These are phyloP conservation scores for Cerceris rybyensis DNA, from an alignment of 2,888 invertebrate species.

Conservation along the genomic window DNA sequence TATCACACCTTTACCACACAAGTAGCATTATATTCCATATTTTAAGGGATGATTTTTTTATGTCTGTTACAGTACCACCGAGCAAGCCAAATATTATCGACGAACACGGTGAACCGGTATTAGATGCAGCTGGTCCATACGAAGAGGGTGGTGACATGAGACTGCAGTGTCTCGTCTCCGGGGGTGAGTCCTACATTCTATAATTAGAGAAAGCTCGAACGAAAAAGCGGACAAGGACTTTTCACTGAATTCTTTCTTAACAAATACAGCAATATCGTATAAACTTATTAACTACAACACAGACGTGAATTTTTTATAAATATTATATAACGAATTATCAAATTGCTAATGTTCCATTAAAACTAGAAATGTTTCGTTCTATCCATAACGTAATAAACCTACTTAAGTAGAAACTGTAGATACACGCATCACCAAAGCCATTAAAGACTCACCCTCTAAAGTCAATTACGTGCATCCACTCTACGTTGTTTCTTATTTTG, in stretches of 20 bases:
- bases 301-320: background rate
- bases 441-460: too few species aligned
- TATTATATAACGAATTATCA: background rate
- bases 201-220: constrained; percentile 17
- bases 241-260: constrained; percentile 3
- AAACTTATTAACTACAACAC: background rate
- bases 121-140: constrained; percentile 88
- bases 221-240: constrained; percentile 12
- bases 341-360: too few species aligned
- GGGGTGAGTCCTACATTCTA: constrained; percentile 84
- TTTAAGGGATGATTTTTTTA: constrained; percentile 10
- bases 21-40: constrained; percentile 43
- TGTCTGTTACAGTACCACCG: constrained; percentile 86
- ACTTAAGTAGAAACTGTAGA: too few species aligned
- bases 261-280: background rate
- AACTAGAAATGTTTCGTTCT: too few species aligned
- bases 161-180: constrained; percentile 89
- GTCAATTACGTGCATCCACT: too few species aligned
- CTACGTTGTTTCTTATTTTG: too few species aligned
- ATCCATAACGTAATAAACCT: too few species aligned
- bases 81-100: constrained; percentile 89
- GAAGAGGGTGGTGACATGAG: constrained; percentile 88
- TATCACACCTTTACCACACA: too few species aligned
- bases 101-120: constrained; percentile 86
- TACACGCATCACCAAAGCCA: too few species aligned